phyloP scores from a whole-genome alignment of 2,113 vertebrate genomes.

The Rhadina sibilatrix region DNA sequence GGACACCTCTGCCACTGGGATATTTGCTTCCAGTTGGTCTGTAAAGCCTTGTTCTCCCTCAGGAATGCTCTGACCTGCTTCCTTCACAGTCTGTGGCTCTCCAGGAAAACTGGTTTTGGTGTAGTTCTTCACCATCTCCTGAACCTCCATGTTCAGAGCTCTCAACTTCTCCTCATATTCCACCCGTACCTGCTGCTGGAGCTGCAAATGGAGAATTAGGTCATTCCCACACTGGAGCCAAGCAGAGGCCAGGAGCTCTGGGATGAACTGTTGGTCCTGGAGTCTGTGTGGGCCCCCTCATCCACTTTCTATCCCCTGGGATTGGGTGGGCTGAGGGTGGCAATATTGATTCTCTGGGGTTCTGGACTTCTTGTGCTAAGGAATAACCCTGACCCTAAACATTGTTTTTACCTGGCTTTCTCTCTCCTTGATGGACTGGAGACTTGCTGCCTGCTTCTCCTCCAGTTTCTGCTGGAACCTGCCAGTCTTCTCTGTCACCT shows the following conservation, averaged over 20 bases:
- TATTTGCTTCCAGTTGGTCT: not conserved
- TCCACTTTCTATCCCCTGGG: not conserved
- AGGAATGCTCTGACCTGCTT: not conserved
- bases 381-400: not conserved
- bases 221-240: not conserved
- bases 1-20: not conserved
- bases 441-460: conserved; percentile 83
- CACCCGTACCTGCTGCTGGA: conserved; percentile 76
- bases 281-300: not conserved
- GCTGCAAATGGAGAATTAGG: conserved; percentile 65
- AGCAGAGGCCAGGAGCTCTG: not conserved
- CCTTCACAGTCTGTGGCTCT: conserved; percentile 43
- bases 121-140: conserved; percentile 76
- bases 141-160: conserved; percentile 75
- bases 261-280: not conserved
- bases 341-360: not conserved
- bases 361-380: not conserved
- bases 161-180: conserved; percentile 80
- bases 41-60: not conserved
- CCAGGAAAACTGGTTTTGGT: conserved; percentile 70
- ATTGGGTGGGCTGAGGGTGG: not conserved
- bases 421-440: conserved; percentile 82
- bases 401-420: conserved; percentile 80
- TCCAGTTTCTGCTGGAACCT: conserved; percentile 81
- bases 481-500: conserved; percentile 77